These are phyloP conservation scores for Lutraria lutraria DNA, from an alignment of 2,888 invertebrate genomes.

Conservation along the genomic window DNA sequence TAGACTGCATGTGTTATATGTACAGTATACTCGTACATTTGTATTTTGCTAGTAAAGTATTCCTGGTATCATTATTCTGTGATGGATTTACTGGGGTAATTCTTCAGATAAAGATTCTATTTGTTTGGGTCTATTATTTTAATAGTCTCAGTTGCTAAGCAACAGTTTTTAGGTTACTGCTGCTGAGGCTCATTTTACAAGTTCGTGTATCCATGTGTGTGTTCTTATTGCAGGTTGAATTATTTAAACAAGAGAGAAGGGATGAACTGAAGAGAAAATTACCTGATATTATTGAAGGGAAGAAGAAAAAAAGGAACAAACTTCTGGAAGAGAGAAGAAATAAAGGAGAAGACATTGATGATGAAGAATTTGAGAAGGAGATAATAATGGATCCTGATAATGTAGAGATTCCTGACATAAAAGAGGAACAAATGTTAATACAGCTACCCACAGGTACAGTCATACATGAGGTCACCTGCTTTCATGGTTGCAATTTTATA, in stretches of 20 bases:
- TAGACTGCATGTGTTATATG: too few species aligned
- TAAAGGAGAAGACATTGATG: constrained; percentile 61
- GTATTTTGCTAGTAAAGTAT: too few species aligned
- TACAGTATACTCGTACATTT: too few species aligned
- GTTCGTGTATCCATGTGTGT: too few species aligned
- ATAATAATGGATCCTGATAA: constrained; percentile 89
- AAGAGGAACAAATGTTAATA: constrained; percentile 90
- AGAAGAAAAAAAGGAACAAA: constrained; percentile 88
- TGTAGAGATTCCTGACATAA: constrained; percentile 88
- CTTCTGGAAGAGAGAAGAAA: constrained; percentile 87
- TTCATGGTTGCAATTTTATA: too few species aligned
- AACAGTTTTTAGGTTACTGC: too few species aligned
- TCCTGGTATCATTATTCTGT: too few species aligned
- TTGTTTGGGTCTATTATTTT: too few species aligned
- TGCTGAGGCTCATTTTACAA: too few species aligned
- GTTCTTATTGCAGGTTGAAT: constrained; percentile 77
- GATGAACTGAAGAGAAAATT: constrained; percentile 89
- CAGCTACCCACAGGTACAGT: constrained; percentile 90
- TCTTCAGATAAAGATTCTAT: too few species aligned
- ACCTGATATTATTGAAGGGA: constrained; percentile 93
- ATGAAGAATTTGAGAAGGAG: constrained; percentile 66
- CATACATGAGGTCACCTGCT: not conserved
- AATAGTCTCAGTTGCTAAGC: too few species aligned
- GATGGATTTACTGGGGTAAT: too few species aligned
- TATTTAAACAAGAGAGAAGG: constrained; percentile 83